A percentile compares a stretch with the other conserved stretches of the same genome.
Conservation (phyloP, 2,113 vertebrate species). For the Prionailurus viverrinus region DNA sequence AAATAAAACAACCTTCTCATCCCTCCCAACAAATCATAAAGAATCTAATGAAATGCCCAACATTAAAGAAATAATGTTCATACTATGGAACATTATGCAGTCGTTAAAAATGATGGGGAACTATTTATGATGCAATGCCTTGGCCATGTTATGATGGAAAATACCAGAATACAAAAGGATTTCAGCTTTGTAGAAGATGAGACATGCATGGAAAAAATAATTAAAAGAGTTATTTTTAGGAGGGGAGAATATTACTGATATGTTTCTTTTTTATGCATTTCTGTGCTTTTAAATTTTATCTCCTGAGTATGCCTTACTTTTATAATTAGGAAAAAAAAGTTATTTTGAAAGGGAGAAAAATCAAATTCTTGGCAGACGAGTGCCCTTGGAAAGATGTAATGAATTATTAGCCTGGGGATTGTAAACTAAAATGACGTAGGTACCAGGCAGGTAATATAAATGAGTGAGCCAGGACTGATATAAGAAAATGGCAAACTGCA, state of each 20-base stretch:
- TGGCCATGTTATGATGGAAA: conserved; percentile 6
- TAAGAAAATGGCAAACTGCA: background rate
- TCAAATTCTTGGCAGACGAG: background rate
- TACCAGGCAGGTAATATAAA: background rate
- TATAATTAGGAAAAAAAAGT: background rate
- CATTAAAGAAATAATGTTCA: background rate
- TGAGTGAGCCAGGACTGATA: background rate
- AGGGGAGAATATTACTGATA: background rate
- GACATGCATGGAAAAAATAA: background rate
- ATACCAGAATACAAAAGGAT: background rate
- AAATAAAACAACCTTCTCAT: background rate
- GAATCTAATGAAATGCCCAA: background rate
- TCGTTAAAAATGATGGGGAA: conserved; percentile 3
- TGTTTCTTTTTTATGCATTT: background rate
- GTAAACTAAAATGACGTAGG: background rate
- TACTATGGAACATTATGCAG: background rate
- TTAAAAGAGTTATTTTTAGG: background rate
- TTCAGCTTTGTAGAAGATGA: background rate
- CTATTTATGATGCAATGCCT: background rate
- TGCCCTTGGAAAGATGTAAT: background rate
- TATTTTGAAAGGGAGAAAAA: background rate
- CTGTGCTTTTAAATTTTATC: background rate
- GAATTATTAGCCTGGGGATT: background rate
- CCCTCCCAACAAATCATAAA: background rate
- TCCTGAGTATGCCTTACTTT: background rate